phyloP scores from a whole-genome alignment of 2,888 invertebrate species.

The Notodonta dromedarius region DNA sequence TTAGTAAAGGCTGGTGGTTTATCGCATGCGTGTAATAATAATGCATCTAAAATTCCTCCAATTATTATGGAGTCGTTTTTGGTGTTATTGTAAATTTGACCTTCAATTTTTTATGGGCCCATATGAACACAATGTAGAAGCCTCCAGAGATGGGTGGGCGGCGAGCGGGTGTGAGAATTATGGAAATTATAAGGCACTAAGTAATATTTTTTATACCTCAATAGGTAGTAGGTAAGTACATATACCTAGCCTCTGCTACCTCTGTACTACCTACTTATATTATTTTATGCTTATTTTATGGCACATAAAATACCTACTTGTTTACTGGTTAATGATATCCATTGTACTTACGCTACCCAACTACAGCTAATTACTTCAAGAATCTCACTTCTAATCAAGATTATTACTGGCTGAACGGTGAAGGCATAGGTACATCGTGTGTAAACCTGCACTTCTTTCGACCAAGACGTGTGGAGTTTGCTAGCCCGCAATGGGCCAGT shows the following conservation, averaged over 20 bases:
- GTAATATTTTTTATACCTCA: constrained; percentile 6
- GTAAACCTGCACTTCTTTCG: too few relatives aligned
- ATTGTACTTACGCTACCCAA: too few relatives aligned
- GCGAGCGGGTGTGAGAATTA: constrained; percentile 17
- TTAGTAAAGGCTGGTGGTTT: neutral
- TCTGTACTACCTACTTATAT: too few relatives aligned
- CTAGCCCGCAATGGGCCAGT: too few relatives aligned
- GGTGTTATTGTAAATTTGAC: constrained; percentile 57
- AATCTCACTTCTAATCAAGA: too few relatives aligned
- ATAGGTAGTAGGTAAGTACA: too few relatives aligned
- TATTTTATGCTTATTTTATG: neutral
- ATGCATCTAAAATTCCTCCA: constrained; percentile 69
- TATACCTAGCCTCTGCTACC: too few relatives aligned
- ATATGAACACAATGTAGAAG: constrained; percentile 26
- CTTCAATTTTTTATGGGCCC: constrained; percentile 46
- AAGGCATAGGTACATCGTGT: too few relatives aligned
- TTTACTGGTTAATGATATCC: too few relatives aligned
- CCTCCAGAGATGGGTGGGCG: constrained; percentile 19
- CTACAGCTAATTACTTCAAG: too few relatives aligned
- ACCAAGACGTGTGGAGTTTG: too few relatives aligned
- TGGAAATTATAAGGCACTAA: constrained; percentile 26
- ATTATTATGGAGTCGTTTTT: constrained; percentile 56
- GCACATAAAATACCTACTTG: neutral
- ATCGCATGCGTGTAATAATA: constrained; percentile 35
- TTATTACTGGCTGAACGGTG: too few relatives aligned